Evolutionary conservation across 2,797 vertebrate species (phyloP), one percentile per base, ranked within the genome.

Genomic region (Morus bassanus): DNA sequence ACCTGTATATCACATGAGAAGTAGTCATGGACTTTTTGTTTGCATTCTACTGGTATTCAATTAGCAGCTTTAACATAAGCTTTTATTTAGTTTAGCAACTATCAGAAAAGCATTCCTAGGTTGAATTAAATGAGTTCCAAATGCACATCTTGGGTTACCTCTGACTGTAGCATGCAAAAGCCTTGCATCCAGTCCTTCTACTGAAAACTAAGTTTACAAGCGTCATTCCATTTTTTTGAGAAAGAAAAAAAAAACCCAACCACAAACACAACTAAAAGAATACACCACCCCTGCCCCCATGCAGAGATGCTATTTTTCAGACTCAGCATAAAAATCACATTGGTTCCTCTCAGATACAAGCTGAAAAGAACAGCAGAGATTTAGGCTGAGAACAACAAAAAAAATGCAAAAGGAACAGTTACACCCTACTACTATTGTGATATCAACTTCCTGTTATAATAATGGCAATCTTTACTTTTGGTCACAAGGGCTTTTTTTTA

Each of bases 401-500:
- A 79, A 81, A 17, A 61, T 18, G 41, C 74, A 91, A 98, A 93
- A 98, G 98, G 98, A 99, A 98, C 97, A 97, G 98, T 95, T 98
- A 98, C 98, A 98, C 98, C 98, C 99, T 97, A 97, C 95, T 96
- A 97, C 98, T 97, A 99, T 98, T 98, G 98, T 99, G 98, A 97
- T 96, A 96, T 82, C 89, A 94, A 93, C 96, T 99, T 99, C 98
- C 99, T 99, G 98, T 98, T 97, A 91, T 37, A 96, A 88, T 72
- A 90, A 95, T 39, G 81, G 89, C 90, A 95, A 85, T 96, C 94
- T 97, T 87, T 61, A 82, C 76, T 88, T 68, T 69, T 85, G 64
- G 92, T 95, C 90, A 96, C 78, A 83, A 59, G 45, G 50, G 61
- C 51, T 78, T 95, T 95, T 95, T 95, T 94, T 96, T 96, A 91